These are phyloP conservation scores for Andinoacara biseriatus DNA, from an alignment of 2,113 vertebrate genomes.

Conservation along the genomic window DNA sequence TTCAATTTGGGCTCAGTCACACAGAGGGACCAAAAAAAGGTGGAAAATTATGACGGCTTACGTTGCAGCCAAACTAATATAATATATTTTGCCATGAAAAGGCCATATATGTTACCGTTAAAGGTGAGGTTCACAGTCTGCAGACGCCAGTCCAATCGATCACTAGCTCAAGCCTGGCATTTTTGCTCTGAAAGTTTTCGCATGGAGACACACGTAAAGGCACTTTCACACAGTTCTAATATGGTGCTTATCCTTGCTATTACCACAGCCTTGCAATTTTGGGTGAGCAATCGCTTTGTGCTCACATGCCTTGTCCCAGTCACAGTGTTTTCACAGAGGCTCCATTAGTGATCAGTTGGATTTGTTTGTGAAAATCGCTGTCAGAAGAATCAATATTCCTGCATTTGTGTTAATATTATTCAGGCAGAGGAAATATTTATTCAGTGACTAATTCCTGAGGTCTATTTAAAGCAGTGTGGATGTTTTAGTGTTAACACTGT, in stretches of 20 bases:
- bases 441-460: constrained; percentile 34
- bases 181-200: constrained; percentile 29
- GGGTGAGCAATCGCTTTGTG: constrained; percentile 9
- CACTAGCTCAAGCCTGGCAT: constrained; percentile 19
- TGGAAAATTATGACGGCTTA: constrained; percentile 24
- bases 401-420: constrained; percentile 47
- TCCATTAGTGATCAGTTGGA: constrained; percentile 52
- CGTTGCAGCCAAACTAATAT: background rate
- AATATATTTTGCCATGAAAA: constrained; percentile 37
- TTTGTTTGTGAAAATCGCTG: constrained; percentile 22
- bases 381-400: constrained; percentile 47
- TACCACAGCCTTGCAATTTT: constrained; percentile 37
- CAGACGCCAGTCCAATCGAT: constrained; percentile 55
- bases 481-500: constrained; percentile 29
- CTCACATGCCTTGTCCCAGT: constrained; percentile 11
- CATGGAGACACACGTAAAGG: constrained; percentile 29
- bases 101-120: constrained; percentile 28
- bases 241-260: constrained; percentile 32
- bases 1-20: constrained; percentile 56
- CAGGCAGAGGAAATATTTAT: constrained; percentile 42
- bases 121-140: constrained; percentile 16
- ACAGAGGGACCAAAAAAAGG: constrained; percentile 28
- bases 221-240: constrained; percentile 46
- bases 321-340: constrained; percentile 17
- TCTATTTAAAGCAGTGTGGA: constrained; percentile 32